Percentiles rank a stretch among this genome's conserved stretches.
Conservation (phyloP, 2,888 invertebrate genomes). For the Loripinus fragilis region DNA sequence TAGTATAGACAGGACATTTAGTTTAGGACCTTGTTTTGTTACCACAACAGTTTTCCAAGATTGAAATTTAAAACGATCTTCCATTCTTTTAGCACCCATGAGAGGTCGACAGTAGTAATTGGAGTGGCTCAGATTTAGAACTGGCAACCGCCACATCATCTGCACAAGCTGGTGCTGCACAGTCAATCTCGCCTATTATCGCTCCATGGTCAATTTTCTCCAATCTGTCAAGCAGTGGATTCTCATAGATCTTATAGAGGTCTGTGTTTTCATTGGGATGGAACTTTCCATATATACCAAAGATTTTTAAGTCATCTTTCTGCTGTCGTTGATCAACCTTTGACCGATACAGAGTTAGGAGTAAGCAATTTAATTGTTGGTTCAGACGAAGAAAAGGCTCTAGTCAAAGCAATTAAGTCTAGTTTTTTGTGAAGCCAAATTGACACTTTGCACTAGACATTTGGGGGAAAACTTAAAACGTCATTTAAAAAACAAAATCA, state of each 20-base stretch:
- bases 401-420: conserved; percentile 33
- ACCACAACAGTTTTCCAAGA: conserved; percentile 37
- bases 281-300: conserved; percentile 32
- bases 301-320: conserved; percentile 37
- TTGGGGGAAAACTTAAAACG: conserved; percentile 24
- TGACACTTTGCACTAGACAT: too few relatives aligned
- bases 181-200: too few relatives aligned
- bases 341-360: conserved; percentile 8
- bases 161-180: too few relatives aligned
- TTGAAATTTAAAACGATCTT: conserved; percentile 20
- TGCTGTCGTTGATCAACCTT: background rate
- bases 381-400: conserved; percentile 39
- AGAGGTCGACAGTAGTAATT: too few relatives aligned
- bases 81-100: conserved; percentile 35
- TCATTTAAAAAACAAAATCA: conserved; percentile 24
- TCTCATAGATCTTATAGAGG: too few relatives aligned
- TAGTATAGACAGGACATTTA: too few relatives aligned
- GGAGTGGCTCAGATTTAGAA: too few relatives aligned
- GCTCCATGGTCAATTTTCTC: too few relatives aligned
- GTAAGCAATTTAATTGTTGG: conserved; percentile 28
- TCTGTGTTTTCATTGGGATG: conserved; percentile 48
- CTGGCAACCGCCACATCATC: too few relatives aligned
- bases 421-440: conserved; percentile 21
- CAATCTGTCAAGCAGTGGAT: too few relatives aligned
- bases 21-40: conserved; percentile 27